A percentile compares a stretch with the other conserved stretches of the same genome.
phyloP scores from a whole-genome alignment of 1,140 invertebrate genomes.

The Drosophila tropicalis region DNA sequence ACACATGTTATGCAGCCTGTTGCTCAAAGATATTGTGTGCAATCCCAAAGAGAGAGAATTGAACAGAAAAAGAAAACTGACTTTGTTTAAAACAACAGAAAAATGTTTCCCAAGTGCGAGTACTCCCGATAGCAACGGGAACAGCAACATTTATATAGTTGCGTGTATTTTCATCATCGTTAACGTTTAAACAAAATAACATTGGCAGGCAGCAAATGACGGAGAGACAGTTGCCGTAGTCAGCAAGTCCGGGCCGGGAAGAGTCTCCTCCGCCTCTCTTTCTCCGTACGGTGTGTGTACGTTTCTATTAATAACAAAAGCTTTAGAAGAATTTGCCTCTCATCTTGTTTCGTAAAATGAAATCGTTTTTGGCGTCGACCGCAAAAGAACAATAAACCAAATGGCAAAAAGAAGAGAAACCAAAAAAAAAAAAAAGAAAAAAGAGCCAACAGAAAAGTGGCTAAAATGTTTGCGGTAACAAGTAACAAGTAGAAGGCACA shows the following conservation, averaged over 20 bases:
- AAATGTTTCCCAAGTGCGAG: conserved; percentile 47
- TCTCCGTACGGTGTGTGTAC: conserved; percentile 71
- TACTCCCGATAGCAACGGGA: conserved; percentile 2
- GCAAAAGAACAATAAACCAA: conserved; percentile 73
- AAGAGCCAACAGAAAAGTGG: conserved; percentile 35
- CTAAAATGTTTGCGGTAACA: conserved; percentile 62
- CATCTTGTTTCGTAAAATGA: conserved; percentile 52
- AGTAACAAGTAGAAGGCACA: conserved; percentile 32
- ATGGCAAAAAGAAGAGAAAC: conserved; percentile 28
- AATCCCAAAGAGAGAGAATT: conserved; percentile 18
- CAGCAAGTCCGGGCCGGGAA: conserved; percentile 7
- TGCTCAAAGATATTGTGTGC: conserved; percentile 22
- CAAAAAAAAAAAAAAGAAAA: conserved; percentile 11
- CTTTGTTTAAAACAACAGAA: conserved; percentile 45
- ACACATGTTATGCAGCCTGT: conserved; percentile 35
- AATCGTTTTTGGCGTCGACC: conserved; percentile 66
- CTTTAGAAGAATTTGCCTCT: conserved; percentile 74
- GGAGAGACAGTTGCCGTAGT: conserved; percentile 9
- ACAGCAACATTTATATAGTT: conserved; percentile 34
- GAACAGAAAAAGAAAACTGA: neutral
- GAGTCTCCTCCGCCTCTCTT: conserved; percentile 1
- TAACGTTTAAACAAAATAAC: conserved; percentile 80
- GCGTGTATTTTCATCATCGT: conserved; percentile 78
- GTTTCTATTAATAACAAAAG: conserved; percentile 80
- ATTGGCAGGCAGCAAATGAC: conserved; percentile 56